A percentile compares a stretch with the other conserved stretches of the same genome.
Evolutionary conservation across 1,140 invertebrate species (phyloP).

Genomic region (Drosophila micromelanica): DNA sequence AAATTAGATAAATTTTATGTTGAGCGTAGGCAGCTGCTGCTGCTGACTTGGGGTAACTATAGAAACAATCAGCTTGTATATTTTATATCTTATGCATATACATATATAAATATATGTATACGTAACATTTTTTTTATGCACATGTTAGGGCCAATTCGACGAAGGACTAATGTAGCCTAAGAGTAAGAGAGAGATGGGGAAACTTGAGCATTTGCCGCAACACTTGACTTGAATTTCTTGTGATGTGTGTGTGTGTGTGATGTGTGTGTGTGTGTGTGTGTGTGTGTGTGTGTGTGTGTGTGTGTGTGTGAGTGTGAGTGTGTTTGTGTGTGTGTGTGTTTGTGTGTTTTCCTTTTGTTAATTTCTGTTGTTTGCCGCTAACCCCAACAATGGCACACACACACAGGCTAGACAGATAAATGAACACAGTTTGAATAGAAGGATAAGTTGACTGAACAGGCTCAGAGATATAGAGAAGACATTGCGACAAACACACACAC

Average conservation of each 20-base stretch:
- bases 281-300: too few species aligned
- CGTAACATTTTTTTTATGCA: not conserved
- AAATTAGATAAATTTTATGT: not conserved
- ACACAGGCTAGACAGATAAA: constrained; percentile 12
- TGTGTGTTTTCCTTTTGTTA: constrained; percentile 61
- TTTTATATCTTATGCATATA: not conserved
- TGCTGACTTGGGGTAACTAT: constrained; percentile 6
- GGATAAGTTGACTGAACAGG: constrained; percentile 19
- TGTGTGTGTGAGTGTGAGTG: too few species aligned
- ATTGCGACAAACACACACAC: constrained; percentile 7
- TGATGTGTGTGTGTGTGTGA: constrained; percentile 31
- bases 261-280: too few species aligned
- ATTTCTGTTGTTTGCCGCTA: constrained; percentile 77
- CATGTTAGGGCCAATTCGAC: not conserved
- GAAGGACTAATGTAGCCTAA: constrained; percentile 1
- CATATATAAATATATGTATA: not conserved
- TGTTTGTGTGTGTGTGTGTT: constrained; percentile 1
- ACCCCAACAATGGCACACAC: constrained; percentile 60
- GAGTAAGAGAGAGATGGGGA: constrained; percentile 1
- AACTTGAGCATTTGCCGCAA: constrained; percentile 56
- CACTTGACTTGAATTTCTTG: constrained; percentile 70
- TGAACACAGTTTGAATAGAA: constrained; percentile 33
- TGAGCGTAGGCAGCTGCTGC: not conserved
- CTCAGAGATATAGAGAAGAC: not conserved
- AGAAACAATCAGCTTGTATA: constrained; percentile 10